A percentile compares a stretch with the other conserved stretches of the same genome.
These are phyloP conservation scores for Artibeus lituratus DNA, from an alignment of 2,797 vertebrate genomes.

Conservation along the genomic window DNA sequence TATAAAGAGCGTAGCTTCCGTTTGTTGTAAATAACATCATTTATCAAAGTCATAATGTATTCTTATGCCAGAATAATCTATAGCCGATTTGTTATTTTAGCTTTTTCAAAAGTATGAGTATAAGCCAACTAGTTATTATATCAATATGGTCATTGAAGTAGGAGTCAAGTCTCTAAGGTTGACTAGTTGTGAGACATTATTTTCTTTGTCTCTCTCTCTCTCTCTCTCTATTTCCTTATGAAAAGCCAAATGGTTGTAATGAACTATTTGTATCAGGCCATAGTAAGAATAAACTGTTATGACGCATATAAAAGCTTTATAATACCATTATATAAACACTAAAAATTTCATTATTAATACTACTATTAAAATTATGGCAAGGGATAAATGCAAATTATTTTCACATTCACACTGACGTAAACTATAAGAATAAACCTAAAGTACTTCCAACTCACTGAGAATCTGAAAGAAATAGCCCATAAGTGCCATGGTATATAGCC, in stretches of 20 bases:
- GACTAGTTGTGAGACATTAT: neutral
- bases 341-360: neutral
- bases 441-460: neutral
- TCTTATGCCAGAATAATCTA: neutral
- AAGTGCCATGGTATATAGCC: rapidly evolving
- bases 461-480: neutral
- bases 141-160: neutral
- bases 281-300: neutral
- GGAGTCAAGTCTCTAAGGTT: neutral
- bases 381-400: slow-evolving; percentile 23
- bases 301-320: neutral
- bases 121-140: neutral
- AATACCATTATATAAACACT: neutral
- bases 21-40: neutral
- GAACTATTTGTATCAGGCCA: slow-evolving; percentile 24
- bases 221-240: neutral
- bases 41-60: neutral
- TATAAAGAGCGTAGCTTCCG: neutral
- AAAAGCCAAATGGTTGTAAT: neutral
- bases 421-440: neutral
- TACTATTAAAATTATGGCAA: slow-evolving; percentile 28
- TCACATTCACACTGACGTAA: neutral
- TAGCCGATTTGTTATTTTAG: neutral
- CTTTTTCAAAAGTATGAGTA: neutral
- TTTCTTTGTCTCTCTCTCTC: neutral